These are phyloP conservation scores for Callaeas wilsoni DNA, from an alignment of 2,113 vertebrate genomes.

Conservation along the genomic window DNA sequence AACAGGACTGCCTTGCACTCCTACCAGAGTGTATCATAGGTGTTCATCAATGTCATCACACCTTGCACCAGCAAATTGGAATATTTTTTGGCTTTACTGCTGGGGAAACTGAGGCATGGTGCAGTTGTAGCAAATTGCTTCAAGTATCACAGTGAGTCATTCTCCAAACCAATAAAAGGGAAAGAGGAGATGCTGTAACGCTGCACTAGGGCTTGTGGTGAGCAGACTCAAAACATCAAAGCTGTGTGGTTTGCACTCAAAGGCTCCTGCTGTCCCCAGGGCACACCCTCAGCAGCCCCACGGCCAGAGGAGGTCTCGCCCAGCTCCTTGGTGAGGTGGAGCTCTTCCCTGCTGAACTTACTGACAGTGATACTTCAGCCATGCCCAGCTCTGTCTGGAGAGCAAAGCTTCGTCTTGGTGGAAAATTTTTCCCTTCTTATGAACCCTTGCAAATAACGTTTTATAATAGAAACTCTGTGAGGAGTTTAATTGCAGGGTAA, in stretches of 20 bases:
- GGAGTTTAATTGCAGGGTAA: slow-evolving; percentile 69
- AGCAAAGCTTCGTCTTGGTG: slow-evolving; percentile 5
- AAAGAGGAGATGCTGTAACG: not conserved
- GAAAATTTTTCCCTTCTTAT: slow-evolving; percentile 57
- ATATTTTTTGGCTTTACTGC: not conserved
- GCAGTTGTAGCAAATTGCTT: not conserved
- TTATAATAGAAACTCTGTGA: slow-evolving; percentile 57
- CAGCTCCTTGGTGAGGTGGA: not conserved
- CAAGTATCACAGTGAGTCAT: not conserved
- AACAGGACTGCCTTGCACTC: not conserved
- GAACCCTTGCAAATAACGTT: slow-evolving; percentile 48
- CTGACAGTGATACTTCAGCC: not conserved
- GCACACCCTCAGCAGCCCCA: not conserved
- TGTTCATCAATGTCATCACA: not conserved
- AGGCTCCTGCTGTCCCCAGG: not conserved
- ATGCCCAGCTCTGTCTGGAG: not conserved
- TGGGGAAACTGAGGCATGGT: slow-evolving; percentile 7
- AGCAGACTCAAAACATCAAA: not conserved
- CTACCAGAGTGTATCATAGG: accelerated
- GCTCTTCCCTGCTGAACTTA: not conserved
- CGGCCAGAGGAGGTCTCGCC: accelerated
- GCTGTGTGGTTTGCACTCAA: not conserved
- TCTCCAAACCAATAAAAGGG: not conserved
- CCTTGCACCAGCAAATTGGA: not conserved
- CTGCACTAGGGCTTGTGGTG: not conserved